Evolutionary conservation across 2,113 vertebrate species (phyloP).

Genomic region (Otocyon megalotis): DNA sequence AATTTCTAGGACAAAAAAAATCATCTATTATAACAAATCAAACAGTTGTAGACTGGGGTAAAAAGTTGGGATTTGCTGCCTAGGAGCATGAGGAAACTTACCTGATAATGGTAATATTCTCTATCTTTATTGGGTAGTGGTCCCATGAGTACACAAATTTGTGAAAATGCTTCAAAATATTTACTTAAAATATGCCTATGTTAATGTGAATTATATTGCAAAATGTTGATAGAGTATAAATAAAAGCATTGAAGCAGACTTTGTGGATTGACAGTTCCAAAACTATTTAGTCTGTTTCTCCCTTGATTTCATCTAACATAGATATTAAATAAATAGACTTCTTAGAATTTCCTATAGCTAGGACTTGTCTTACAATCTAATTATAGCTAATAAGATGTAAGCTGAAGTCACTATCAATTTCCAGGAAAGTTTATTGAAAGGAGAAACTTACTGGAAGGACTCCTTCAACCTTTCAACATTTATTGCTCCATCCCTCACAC

Average conservation of each 20-base stretch:
- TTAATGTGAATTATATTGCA: not conserved
- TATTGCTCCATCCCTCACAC: not conserved
- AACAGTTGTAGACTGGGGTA: not conserved
- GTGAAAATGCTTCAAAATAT: not conserved
- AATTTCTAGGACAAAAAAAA: not conserved
- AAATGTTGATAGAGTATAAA: not conserved
- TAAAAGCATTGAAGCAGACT: not conserved
- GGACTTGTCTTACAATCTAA: not conserved
- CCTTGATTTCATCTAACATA: not conserved
- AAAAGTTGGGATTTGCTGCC: not conserved
- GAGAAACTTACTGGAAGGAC: not conserved
- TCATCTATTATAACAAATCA: not conserved
- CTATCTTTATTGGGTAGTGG: not conserved
- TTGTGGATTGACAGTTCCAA: not conserved
- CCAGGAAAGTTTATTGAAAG: not conserved
- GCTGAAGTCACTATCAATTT: not conserved
- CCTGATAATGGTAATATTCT: not conserved
- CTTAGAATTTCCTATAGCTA: not conserved
- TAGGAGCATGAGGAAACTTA: not conserved
- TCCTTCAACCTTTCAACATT: not conserved
- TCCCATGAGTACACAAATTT: not conserved
- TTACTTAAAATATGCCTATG: not conserved
- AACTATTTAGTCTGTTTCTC: not conserved
- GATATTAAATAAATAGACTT: not conserved
- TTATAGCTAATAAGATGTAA: not conserved